phyloP scores from a whole-genome alignment of 1,140 invertebrate genomes.

The Venturia canescens region DNA sequence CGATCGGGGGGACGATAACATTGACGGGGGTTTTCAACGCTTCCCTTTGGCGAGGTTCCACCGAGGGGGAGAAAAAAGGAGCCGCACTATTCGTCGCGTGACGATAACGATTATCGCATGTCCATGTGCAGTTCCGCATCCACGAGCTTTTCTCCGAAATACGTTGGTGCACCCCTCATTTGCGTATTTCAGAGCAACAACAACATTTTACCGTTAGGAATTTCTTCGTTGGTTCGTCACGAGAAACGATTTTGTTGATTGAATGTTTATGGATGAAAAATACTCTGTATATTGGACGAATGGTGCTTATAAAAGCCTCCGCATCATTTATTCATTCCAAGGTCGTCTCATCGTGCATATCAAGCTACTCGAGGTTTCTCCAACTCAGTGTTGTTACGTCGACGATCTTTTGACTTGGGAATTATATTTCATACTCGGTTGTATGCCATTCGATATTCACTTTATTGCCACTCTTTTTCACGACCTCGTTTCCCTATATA shows the following conservation, averaged over 20 bases:
- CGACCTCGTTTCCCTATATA: background rate
- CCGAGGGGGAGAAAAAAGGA: background rate
- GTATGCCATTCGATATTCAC: background rate
- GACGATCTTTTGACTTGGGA: constrained; percentile 1
- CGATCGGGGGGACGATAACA: constrained; percentile 28
- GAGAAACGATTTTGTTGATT: too few relatives aligned
- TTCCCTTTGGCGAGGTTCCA: background rate
- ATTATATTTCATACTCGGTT: constrained; percentile 6
- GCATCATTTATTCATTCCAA: constrained; percentile 10
- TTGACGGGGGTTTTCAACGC: constrained; percentile 22
- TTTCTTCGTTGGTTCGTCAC: too few relatives aligned
- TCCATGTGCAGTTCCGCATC: constrained; percentile 43
- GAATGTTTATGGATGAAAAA: too few relatives aligned
- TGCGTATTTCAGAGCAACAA: too few relatives aligned
- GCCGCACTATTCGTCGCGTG: constrained; percentile 41
- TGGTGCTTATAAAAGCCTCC: too few relatives aligned
- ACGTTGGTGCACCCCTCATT: background rate
- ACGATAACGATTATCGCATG: constrained; percentile 52
- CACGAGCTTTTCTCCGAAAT: constrained; percentile 46
- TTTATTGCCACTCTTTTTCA: background rate
- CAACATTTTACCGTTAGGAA: too few relatives aligned
- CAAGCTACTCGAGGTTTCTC: background rate
- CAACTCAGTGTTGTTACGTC: background rate
- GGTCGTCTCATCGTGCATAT: background rate
- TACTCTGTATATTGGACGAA: too few relatives aligned